These are phyloP conservation scores for Scrobipalpa costella DNA, from an alignment of 2,888 invertebrate genomes.

Conservation along the genomic window DNA sequence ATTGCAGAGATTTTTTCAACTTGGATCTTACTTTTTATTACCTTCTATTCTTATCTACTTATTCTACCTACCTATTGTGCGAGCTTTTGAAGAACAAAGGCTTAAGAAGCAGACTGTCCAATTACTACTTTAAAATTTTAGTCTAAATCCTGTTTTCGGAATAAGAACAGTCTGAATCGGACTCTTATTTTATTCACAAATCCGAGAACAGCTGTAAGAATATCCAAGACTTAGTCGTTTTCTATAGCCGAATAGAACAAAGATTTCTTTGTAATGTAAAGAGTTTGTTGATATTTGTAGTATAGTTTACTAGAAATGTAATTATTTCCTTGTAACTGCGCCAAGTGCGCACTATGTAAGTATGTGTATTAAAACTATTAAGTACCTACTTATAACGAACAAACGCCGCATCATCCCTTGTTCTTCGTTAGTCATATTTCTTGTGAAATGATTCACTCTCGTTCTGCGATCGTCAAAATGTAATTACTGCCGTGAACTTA, in stretches of 20 bases:
- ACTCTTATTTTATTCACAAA: slow-evolving; percentile 6
- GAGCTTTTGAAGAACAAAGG: no score
- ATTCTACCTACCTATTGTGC: no score
- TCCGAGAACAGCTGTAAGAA: background rate
- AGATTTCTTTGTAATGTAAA: background rate
- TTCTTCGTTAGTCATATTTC: slow-evolving; percentile 9
- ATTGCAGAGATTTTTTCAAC: no score
- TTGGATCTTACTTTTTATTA: no score
- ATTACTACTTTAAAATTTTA: background rate
- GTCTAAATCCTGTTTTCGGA: background rate
- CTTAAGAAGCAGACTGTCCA: background rate
- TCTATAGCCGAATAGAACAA: background rate
- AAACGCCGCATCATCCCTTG: background rate
- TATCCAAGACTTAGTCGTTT: background rate
- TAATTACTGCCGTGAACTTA: slow-evolving; percentile 12
- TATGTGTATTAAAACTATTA: background rate
- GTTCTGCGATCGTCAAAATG: slow-evolving; percentile 6
- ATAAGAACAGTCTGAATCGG: background rate
- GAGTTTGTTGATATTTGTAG: background rate
- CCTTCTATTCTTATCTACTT: no score
- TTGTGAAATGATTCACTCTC: slow-evolving; percentile 26
- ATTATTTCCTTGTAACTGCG: background rate
- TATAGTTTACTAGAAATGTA: background rate
- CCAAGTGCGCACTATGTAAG: slow-evolving; percentile 1
- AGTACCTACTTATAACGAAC: background rate